Percentiles rank a stretch among this genome's conserved stretches.
Conservation (phyloP, 2,797 vertebrate genomes). For the Malacoraja senta region DNA sequence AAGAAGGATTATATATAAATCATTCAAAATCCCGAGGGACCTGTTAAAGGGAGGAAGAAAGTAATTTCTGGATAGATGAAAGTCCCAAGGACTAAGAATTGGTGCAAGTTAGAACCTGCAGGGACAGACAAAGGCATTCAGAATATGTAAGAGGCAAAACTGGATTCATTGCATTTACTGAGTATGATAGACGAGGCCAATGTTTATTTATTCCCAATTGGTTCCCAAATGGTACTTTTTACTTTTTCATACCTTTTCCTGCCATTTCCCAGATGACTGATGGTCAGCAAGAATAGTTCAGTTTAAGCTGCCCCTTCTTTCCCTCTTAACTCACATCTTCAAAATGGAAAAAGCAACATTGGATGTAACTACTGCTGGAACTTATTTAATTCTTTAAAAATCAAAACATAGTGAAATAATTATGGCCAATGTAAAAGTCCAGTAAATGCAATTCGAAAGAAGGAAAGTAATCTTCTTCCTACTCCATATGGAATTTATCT, state of each 20-base stretch:
- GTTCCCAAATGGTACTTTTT: neutral
- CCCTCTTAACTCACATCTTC: neutral
- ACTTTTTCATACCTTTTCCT: conserved; percentile 1
- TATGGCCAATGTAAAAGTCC: neutral
- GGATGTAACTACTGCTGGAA: conserved; percentile 16
- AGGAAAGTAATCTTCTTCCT: conserved; percentile 25
- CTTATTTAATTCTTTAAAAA: neutral
- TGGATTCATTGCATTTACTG: neutral
- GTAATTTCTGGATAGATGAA: neutral
- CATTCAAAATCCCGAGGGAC: too few relatives aligned
- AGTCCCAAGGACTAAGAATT: neutral
- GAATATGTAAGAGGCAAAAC: neutral
- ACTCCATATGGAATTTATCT: conserved; percentile 32
- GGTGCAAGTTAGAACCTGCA: neutral
- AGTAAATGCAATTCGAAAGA: conserved; percentile 24
- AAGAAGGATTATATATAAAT: too few relatives aligned
- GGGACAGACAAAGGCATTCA: neutral
- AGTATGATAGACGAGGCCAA: neutral
- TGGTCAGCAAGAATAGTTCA: neutral
- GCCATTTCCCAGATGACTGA: neutral
- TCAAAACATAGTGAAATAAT: conserved; percentile 28
- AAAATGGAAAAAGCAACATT: conserved; percentile 20
- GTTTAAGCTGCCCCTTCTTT: neutral
- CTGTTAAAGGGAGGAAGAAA: too few relatives aligned
- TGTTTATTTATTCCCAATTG: neutral